A percentile compares a stretch with the other conserved stretches of the same genome.
phyloP scores from a whole-genome alignment of 2,888 invertebrate genomes.

The Ametastegia equiseti region DNA sequence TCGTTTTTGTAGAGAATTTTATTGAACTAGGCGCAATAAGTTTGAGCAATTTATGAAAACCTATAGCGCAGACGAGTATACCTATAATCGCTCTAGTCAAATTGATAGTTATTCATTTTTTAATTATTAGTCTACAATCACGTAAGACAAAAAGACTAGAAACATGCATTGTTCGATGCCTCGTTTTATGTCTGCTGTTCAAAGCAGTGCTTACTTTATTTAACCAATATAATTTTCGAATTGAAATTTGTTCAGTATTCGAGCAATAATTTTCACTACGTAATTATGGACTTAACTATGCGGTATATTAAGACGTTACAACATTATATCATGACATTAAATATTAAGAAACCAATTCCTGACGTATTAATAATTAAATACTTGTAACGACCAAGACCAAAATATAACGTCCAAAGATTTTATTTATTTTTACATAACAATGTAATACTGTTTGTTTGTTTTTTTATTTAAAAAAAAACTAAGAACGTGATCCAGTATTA shows the following conservation, averaged over 20 bases:
- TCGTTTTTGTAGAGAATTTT: background rate
- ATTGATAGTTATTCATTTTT: background rate
- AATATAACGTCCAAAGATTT: slow-evolving; percentile 40
- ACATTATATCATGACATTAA: slow-evolving; percentile 7
- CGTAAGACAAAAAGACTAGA: background rate
- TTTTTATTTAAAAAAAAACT: background rate
- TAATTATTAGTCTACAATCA: background rate
- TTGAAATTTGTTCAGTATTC: background rate
- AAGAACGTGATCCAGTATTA: background rate
- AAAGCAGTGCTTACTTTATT: background rate
- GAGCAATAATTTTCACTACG: slow-evolving; percentile 28
- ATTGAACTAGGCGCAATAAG: background rate
- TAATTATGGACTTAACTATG: slow-evolving; percentile 11
- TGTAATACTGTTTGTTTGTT: background rate
- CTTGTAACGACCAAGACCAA: slow-evolving; percentile 37
- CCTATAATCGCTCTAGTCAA: slow-evolving; percentile 15
- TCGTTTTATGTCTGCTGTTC: background rate
- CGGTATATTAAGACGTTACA: background rate
- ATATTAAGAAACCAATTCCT: slow-evolving; percentile 39
- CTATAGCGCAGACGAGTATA: background rate
- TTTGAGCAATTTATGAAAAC: background rate
- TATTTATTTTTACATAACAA: background rate
- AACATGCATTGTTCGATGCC: background rate
- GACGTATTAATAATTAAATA: slow-evolving; percentile 30
- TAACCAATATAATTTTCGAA: background rate